These are phyloP conservation scores for Hyposoter didymator DNA, from an alignment of 2,888 invertebrate species.

Conservation along the genomic window DNA sequence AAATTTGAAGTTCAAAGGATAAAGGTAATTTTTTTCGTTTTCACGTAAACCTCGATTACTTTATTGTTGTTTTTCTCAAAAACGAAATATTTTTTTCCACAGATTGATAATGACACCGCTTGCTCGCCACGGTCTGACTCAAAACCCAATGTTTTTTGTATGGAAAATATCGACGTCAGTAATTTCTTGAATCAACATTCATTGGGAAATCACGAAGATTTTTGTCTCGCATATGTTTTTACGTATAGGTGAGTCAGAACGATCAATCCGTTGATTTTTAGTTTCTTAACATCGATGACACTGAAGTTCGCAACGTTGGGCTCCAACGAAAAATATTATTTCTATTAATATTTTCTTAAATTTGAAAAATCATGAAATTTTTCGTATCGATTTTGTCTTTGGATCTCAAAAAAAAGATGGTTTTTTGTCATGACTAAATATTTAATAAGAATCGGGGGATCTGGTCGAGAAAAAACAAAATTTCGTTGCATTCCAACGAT, in stretches of 20 bases:
- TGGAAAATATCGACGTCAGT: slow-evolving; percentile 99
- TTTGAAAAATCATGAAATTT: no score
- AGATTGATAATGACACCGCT: slow-evolving; percentile 96
- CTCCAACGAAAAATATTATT: no score
- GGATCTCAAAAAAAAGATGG: no score
- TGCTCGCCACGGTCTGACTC: slow-evolving; percentile 87
- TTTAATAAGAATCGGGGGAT: no score
- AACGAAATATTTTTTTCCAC: slow-evolving; percentile 73
- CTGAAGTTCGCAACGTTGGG: no score
- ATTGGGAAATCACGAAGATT: slow-evolving; percentile 98
- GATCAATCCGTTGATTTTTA: background rate
- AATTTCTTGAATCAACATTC: slow-evolving; percentile 99
- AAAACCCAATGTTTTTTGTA: slow-evolving; percentile 95
- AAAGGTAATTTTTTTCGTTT: slow-evolving; percentile 85
- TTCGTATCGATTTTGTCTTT: no score
- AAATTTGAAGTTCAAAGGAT: slow-evolving; percentile 98
- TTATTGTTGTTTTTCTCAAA: background rate
- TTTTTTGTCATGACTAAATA: no score
- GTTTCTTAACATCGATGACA: no score
- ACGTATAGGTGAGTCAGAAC: slow-evolving; percentile 87
- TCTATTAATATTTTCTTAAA: no score
- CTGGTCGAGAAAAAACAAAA: no score
- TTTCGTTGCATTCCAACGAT: no score
- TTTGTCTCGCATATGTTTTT: slow-evolving; percentile 99
- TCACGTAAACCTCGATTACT: background rate